Conservation (phyloP, 2,113 vertebrate genomes). For the Psilopogon haemacephalus region DNA sequence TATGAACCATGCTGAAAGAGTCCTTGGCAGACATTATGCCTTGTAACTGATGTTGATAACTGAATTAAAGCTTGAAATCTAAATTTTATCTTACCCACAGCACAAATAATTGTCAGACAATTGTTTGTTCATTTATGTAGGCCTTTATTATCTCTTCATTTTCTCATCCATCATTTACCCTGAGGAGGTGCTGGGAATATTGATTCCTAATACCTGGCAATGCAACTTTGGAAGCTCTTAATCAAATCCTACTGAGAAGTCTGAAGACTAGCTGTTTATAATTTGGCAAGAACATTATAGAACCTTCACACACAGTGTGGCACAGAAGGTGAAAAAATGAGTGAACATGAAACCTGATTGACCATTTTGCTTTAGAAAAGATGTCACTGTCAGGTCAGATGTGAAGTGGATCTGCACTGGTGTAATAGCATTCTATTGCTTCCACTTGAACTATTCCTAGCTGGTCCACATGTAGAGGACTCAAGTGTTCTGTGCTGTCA, state of each 20-base stretch:
- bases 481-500: background rate
- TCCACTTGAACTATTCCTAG: background rate
- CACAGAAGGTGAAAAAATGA: background rate
- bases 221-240: background rate
- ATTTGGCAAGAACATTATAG: background rate
- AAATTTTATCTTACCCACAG: background rate
- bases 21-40: background rate
- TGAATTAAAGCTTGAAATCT: slow-evolving; percentile 22
- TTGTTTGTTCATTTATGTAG: background rate
- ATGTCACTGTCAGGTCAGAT: background rate
- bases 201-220: background rate
- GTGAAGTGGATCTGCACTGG: background rate
- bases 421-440: background rate
- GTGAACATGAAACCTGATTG: background rate
- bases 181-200: background rate
- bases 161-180: background rate
- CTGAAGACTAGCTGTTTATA: background rate
- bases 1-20: background rate
- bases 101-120: background rate
- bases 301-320: background rate
- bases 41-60: background rate
- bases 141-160: background rate
- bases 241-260: background rate
- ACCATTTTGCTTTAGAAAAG: background rate
- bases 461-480: background rate